Evolutionary conservation across 2,797 vertebrate genomes (phyloP).

Genomic region (Crocodylus rhombifer): DNA sequence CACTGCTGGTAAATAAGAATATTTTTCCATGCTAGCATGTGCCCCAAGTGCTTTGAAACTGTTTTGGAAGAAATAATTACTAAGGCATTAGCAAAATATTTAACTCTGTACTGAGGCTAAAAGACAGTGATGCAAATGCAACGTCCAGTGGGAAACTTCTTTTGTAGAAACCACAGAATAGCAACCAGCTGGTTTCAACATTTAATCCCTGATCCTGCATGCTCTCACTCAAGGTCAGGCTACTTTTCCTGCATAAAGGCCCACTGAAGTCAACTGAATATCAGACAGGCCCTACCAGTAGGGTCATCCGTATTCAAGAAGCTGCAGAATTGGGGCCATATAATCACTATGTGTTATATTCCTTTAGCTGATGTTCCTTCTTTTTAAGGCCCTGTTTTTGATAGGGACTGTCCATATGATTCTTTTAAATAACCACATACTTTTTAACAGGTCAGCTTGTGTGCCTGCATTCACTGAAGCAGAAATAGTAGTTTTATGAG

Average conservation of each 20-base stretch:
- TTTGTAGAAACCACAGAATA: not conserved
- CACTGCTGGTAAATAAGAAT: not conserved
- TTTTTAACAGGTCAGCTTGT: not conserved
- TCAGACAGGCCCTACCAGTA: rapidly evolving
- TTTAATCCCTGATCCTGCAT: not conserved
- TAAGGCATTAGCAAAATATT: not conserved
- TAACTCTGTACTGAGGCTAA: rapidly evolving
- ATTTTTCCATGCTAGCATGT: not conserved
- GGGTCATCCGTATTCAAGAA: rapidly evolving
- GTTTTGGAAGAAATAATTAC: not conserved
- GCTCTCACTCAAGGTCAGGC: rapidly evolving
- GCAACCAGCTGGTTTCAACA: not conserved
- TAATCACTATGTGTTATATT: not conserved
- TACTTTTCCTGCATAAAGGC: not conserved
- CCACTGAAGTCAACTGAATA: not conserved
- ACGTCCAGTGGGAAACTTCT: not conserved
- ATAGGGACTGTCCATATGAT: not conserved
- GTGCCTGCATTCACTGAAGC: not conserved
- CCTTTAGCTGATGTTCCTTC: not conserved
- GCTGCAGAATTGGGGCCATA: not conserved
- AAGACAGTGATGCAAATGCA: not conserved
- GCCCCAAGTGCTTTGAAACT: not conserved
- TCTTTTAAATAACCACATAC: not conserved
- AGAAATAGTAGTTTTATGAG: too few species aligned
- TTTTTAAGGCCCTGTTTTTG: not conserved